Evolutionary conservation across 2,888 invertebrate genomes (phyloP), one percentile per base, ranked within the genome.

Genomic region (Eupsilia transversa): DNA sequence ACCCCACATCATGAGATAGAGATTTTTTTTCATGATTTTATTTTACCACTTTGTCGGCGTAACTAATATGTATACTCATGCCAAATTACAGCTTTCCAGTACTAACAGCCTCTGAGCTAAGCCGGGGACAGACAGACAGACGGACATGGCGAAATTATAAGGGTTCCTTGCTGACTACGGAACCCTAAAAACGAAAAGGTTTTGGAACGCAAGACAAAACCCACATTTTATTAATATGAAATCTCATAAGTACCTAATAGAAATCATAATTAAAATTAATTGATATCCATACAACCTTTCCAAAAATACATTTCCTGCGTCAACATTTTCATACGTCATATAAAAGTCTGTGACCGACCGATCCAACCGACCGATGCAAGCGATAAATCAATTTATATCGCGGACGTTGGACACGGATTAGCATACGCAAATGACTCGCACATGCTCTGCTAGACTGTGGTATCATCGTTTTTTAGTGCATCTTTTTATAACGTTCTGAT

Each of bases 381-480:
- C 79, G 77, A 85, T 86, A 87, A 87, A 86, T 86, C 87, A 87
- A 85, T 86, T 87, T 82, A 83, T 76, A 77, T 71, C 72, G 75
- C 74, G 83, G 43, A 71, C 74, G 79, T 60, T 69, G 87, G 72
- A 66, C 71, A 61, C 9, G 83, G 72, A 87, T 86, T 87, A 86
- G 79, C 86, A 87, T 86, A 86, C 86, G 77, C 74, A 87, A 86
- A 86, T 87, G 83, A 86, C 84, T 80, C 66, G 80, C 85, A 79
- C 79, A 85, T 79, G 80, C 74, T 77, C 72, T 52, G 67, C 59
- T 33, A 54, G 33, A 69, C 64, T 49, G 59, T 70, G 77, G 82
- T 72, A 72, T 59, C 63, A 67, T 79, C 79, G 33, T 23, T 77
- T 46, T 84, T 85, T 70, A 69, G 38, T 49, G 67, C 68, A 71